Base-by-base conservation (phyloP, 2,888 invertebrate species). In the Phytoseiulus persimilis region DNA sequence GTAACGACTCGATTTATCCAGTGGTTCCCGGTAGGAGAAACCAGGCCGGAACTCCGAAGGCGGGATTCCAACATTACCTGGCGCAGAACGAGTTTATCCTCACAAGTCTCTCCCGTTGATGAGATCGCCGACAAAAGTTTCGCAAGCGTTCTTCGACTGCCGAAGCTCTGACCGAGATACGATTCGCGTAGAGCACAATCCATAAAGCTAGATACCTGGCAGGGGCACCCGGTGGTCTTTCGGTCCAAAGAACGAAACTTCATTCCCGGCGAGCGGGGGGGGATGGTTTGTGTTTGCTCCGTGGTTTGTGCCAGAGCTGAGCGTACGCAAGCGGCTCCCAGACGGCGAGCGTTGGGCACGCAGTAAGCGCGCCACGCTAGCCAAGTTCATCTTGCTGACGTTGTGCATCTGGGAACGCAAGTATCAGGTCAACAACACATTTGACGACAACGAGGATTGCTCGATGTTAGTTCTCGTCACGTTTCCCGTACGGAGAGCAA, bases 161-260 rank as follows among this genome's bases (percentile, higher is more conserved):
- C n/a, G n/a, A n/a, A n/a, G n/a, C n/a, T n/a, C n/a, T n/a, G n/a
- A n/a, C n/a, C n/a, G n/a, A n/a, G n/a, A n/a, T n/a, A n/a, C n/a
- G n/a, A n/a, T n/a, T n/a, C n/a, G 2, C 18, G 5, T 5, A 84
- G 28, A 32, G 33, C 1, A n/a, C 32, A 87, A 33, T n/a, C 31
- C 87, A 11, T 18, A 9, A 83, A 33, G 32, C 39, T 33, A 6
- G 9, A 94, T 94, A 90, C 95, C 95, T 32, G 95, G 95, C 90
- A 96, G 93, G 91, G 95, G 95, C 92, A 95, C 95, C 65, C 95
- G 94, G 92, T 95, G 95, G 39, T 95, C 95, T 90, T 93, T 93
- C 0, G 94, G 94, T 23, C 95, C 94, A 31, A 95, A 90, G 0
- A 91, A 46, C 83, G 87, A 90, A 18, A 91, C 90, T 90, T 91